These are phyloP conservation scores for Hyperoodon ampullatus DNA, from an alignment of 2,113 vertebrate species.

Conservation along the genomic window DNA sequence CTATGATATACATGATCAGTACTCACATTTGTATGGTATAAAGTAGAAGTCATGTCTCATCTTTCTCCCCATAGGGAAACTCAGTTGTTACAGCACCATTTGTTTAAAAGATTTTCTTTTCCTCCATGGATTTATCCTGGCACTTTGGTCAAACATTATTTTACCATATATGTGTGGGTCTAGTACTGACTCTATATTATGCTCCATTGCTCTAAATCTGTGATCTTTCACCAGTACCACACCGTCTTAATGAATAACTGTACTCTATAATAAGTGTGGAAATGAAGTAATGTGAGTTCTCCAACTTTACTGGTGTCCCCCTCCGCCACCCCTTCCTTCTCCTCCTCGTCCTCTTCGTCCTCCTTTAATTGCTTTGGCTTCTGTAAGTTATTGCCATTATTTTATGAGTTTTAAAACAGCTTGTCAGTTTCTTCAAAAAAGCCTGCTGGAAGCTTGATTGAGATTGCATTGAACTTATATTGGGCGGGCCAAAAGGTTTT, in stretches of 20 bases:
- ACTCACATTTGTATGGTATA: not conserved
- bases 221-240: not conserved
- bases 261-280: not conserved
- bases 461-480: not conserved
- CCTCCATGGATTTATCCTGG: not conserved
- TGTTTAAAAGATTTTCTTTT: not conserved
- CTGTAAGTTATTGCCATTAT: not conserved
- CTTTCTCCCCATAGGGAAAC: not conserved
- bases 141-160: not conserved
- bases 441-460: not conserved
- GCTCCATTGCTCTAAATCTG: not conserved
- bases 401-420: not conserved
- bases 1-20: not conserved
- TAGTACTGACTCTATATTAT: not conserved
- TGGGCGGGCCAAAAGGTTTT: too few relatives aligned
- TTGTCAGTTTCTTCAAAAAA: not conserved
- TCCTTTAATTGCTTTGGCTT: not conserved
- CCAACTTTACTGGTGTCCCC: not conserved
- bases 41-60: not conserved
- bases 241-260: not conserved
- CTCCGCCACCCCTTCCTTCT: too few relatives aligned
- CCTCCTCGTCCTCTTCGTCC: not conserved
- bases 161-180: not conserved
- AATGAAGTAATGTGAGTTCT: not conserved
- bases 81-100: not conserved